These are phyloP conservation scores for Laticauda laticaudata DNA, from an alignment of 2,113 vertebrate species.

Conservation along the genomic window DNA sequence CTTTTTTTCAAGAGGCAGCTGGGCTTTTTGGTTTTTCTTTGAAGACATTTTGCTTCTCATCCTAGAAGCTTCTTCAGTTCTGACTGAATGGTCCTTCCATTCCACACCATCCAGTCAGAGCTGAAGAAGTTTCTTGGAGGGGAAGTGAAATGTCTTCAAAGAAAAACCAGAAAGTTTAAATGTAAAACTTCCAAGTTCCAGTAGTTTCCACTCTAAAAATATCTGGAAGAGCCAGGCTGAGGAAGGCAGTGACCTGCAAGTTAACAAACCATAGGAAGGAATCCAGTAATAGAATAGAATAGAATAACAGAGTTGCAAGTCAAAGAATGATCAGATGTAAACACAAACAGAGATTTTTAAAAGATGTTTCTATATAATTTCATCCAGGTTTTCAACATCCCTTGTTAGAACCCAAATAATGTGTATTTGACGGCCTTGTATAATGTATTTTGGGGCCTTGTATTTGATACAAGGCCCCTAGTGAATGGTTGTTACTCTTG, in stretches of 20 bases:
- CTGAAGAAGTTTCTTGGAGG: no score
- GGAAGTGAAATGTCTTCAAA: no score
- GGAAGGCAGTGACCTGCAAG: neutral
- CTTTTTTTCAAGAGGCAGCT: no score
- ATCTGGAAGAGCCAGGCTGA: neutral
- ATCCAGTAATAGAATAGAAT: neutral
- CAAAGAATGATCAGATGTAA: neutral
- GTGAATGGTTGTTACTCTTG: neutral
- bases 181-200: neutral
- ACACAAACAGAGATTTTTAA: neutral
- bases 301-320: no score
- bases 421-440: neutral
- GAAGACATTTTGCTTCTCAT: no score
- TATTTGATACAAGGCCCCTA: neutral
- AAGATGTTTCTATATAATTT: neutral
- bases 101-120: no score
- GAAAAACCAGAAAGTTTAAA: neutral
- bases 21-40: no score
- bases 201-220: neutral
- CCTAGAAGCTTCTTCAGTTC: no score
- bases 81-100: no score
- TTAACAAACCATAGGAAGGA: neutral
- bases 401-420: neutral
- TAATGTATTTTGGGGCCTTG: no score
- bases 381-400: neutral